phyloP scores from a whole-genome alignment of 2,113 vertebrate species.

The Cynoglossus semilaevis region DNA sequence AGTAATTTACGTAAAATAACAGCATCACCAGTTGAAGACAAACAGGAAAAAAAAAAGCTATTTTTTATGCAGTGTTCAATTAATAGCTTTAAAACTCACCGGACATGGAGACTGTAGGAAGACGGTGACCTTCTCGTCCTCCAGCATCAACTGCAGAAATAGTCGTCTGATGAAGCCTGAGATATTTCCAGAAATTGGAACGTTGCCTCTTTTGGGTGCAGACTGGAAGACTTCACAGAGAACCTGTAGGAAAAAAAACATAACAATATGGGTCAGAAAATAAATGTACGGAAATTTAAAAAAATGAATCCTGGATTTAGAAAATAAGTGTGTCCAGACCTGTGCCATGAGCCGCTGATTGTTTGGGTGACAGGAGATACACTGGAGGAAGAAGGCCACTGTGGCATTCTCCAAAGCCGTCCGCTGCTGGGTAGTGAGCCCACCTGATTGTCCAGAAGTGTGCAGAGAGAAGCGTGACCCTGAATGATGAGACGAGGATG shows the following conservation, averaged over 20 bases:
- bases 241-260: constrained; percentile 77
- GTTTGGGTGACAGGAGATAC: constrained; percentile 97
- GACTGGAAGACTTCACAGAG: constrained; percentile 98
- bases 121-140: constrained; percentile 98
- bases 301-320: background rate
- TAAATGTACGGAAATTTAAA: background rate
- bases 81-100: constrained; percentile 71
- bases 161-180: constrained; percentile 96
- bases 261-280: background rate
- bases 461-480: constrained; percentile 79
- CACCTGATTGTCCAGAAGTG: constrained; percentile 76
- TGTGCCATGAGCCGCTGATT: constrained; percentile 99
- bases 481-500: constrained; percentile 57
- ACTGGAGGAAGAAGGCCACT: constrained; percentile 96
- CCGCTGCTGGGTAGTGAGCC: constrained; percentile 92
- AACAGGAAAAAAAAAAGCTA: too few species aligned
- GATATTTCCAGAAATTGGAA: constrained; percentile 95
- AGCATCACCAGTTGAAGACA: too few species aligned
- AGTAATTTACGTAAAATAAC: too few species aligned
- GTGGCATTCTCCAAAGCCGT: constrained; percentile 97
- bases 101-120: constrained; percentile 98
- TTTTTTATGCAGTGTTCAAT: too few species aligned
- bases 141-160: constrained; percentile 97
- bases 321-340: constrained; percentile 67
- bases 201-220: constrained; percentile 89